Evolutionary conservation across 2,888 invertebrate species (phyloP), one percentile per base, ranked within the genome.

Genomic region (Eupithecia abbreviata): DNA sequence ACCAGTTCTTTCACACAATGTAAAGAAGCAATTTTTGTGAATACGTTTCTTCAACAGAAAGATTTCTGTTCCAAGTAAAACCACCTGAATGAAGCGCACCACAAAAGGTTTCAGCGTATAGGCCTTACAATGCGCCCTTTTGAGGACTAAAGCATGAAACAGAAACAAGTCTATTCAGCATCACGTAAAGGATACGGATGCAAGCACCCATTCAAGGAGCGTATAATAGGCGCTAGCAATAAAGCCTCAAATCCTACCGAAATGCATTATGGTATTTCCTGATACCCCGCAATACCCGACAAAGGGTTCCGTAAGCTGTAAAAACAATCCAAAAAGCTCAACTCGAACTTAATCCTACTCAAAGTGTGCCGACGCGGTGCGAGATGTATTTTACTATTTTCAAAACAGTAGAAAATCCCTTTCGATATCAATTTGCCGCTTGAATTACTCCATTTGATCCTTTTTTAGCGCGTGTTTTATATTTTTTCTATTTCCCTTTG

Each of bases 351-450:
- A 94, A 94, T 93, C 94, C 93, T 87, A 85, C 90, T 89, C 91
- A 93, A 93, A 92, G 92, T 86, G 85, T 82, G 87, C 93, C 93
- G 91, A 88, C 86, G 83, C 85, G 82, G 82, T 84, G 85, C 87
- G 71, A 74, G 72, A 78, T 75, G 67, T 41, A 78, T 92, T 92
- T 92, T 92, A 90, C 94, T 95, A 94, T 95, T 95, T 94, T 94
- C 91, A 87, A 93, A 95, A 94, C 93, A 85, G 85, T 93, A 85
- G 86, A 85, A 85, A 91, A 93, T 93, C 92, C 93, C 84, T 92
- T 94, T 93, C 90, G 91, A 90, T 92, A 92, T 86, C 91, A 89
- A 94, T 95, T 94, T 95, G 91, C 92, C 93, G 94, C 93, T 87
- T 90, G 91, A 91, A 88, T 92, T 90, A 89, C 86, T 90, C 84